These are phyloP conservation scores for Drosophila teissieri DNA, from an alignment of 1,140 invertebrate species.

Conservation along the genomic window DNA sequence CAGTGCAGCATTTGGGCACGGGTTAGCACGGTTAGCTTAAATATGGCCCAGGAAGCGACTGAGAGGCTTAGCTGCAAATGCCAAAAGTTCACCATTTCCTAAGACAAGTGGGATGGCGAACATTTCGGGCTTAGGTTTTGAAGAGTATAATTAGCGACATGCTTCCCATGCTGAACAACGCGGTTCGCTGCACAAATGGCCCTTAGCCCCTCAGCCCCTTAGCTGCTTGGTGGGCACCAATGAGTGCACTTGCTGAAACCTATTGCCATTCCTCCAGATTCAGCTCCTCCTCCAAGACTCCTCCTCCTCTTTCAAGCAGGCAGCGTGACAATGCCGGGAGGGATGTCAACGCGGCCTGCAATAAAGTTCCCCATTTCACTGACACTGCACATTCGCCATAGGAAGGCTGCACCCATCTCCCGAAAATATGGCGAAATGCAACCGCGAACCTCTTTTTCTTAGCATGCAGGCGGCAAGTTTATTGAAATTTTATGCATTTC, in stretches of 20 bases:
- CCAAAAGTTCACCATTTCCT: conserved; percentile 17
- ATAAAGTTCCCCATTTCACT: conserved; percentile 41
- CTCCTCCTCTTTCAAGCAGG: background rate
- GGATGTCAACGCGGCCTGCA: conserved; percentile 30
- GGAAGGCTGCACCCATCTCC: background rate
- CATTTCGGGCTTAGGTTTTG: conserved; percentile 13
- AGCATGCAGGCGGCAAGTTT: conserved; percentile 28
- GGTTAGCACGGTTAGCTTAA: conserved; percentile 36
- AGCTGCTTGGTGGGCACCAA: background rate
- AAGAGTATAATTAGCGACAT: conserved; percentile 38
- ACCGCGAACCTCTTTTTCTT: conserved; percentile 31
- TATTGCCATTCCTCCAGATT: background rate
- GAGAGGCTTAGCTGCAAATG: conserved; percentile 40
- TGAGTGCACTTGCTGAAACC: background rate
- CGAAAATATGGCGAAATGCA: background rate
- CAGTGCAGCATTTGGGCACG: conserved; percentile 16
- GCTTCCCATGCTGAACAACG: background rate
- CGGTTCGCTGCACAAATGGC: conserved; percentile 25
- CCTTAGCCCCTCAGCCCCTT: background rate
- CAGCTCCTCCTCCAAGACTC: no score
- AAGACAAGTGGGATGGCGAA: conserved; percentile 4
- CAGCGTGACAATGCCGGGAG: conserved; percentile 22
- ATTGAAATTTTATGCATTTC: conserved; percentile 53
- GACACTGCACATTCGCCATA: conserved; percentile 36
- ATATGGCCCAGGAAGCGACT: conserved; percentile 14